Conservation (phyloP, 2,113 vertebrate species). For the Tautogolabrus adspersus region DNA sequence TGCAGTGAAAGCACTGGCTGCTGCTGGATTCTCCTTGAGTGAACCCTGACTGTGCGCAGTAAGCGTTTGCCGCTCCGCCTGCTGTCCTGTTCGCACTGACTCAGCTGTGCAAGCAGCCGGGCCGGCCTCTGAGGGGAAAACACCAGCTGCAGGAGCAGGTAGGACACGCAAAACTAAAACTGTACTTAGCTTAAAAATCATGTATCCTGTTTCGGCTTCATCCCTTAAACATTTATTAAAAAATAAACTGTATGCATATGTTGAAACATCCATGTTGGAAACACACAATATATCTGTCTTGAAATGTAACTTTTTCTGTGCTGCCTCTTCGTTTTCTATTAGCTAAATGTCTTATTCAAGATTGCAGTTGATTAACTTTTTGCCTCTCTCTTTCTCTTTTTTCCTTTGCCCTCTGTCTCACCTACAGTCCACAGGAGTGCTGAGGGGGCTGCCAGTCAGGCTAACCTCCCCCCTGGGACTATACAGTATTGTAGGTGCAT, state of each 20-base stretch:
- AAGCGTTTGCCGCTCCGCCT: slow-evolving; percentile 71
- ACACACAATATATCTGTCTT: slow-evolving; percentile 20
- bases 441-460: slow-evolving; percentile 22
- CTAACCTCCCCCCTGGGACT: slow-evolving; percentile 7
- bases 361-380: slow-evolving; percentile 26
- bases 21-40: slow-evolving; percentile 80
- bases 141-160: slow-evolving; percentile 66
- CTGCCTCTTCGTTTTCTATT: background rate
- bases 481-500: slow-evolving; percentile 17
- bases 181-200: background rate
- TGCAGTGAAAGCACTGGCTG: slow-evolving; percentile 78
- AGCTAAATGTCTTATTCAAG: background rate
- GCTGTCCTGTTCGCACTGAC: slow-evolving; percentile 81
- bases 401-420: slow-evolving; percentile 54
- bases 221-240: background rate
- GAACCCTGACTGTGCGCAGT: slow-evolving; percentile 80
- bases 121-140: slow-evolving; percentile 30
- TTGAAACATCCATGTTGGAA: slow-evolving; percentile 5
- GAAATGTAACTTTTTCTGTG: slow-evolving; percentile 22
- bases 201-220: background rate
- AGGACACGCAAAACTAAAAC: slow-evolving; percentile 36
- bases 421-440: slow-evolving; percentile 52
- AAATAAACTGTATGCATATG: background rate
- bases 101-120: slow-evolving; percentile 72
- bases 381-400: background rate